Evolutionary conservation across 2,113 vertebrate genomes (phyloP).

Genomic region (Microtus ochrogaster): DNA sequence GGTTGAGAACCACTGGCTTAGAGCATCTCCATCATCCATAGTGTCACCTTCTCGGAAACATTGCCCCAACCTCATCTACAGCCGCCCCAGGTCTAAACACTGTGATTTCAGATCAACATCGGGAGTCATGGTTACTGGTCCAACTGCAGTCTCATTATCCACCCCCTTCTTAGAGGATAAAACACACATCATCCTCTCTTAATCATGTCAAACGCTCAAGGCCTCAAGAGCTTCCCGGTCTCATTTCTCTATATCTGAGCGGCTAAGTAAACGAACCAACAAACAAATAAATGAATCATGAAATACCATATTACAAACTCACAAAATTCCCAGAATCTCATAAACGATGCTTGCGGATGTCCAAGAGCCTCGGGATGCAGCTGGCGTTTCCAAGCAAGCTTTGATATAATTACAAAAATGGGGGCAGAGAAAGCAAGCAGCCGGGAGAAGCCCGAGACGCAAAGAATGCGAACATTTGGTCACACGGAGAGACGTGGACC

Average conservation of each 20-base stretch:
- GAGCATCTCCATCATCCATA: background rate
- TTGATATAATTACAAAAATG: background rate
- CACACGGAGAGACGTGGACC: background rate
- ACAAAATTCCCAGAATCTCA: constrained; percentile 17
- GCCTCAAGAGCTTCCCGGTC: background rate
- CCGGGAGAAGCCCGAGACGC: no score
- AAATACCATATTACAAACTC: background rate
- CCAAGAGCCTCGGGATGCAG: background rate
- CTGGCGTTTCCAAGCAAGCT: background rate
- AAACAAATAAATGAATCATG: background rate
- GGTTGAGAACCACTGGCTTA: background rate
- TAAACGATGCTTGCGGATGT: background rate
- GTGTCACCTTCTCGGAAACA: background rate
- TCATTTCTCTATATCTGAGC: background rate
- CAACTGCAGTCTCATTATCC: background rate
- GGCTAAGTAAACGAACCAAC: background rate
- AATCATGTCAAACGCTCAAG: background rate
- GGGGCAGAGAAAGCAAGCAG: background rate
- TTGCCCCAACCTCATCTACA: background rate
- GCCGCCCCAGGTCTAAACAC: background rate
- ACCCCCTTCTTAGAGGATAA: background rate
- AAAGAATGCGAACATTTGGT: background rate
- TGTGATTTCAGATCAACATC: background rate
- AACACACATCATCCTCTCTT: background rate
- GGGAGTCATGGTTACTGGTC: background rate